Base-by-base conservation (phyloP, 2,888 invertebrate genomes). In the Dusona sp. region DNA sequence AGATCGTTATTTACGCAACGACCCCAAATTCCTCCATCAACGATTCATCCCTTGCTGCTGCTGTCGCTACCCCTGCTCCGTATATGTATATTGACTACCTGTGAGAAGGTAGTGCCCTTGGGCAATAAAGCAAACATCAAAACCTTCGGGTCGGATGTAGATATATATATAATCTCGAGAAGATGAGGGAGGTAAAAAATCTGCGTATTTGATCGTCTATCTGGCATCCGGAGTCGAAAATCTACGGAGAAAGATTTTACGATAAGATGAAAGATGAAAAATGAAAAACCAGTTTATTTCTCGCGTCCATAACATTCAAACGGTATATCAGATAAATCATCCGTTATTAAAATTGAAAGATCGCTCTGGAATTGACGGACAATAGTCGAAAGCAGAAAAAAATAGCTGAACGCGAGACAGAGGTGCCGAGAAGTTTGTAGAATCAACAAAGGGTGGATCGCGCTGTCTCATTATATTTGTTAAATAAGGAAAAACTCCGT, bases 381-480 rank as follows among this genome's bases (percentile, higher is more conserved):
- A 13, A 45, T 45, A 13, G 16, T 13, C 11, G 45, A 11, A 33
- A 16, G 33, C n/a, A n/a, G 65, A 72, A 74, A 61, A 81, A 82
- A 48, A 82, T 36, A 38, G 9, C 38, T 19, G 45, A 74, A 36
- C 51, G n/a, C 72, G 73, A 64, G 86, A 87, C 86, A 79, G 86
- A 78, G 84, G 84, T 79, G 86, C 38, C 29, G 70, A 36, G 51
- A 38, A 67, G 57, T 79, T 70, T 68, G 16, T 33, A 33, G 42
- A 77, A 42, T 64, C 65, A 77, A 48, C 57, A 33, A 22, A 65
- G 67, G 61, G 75, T 78, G 38, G 70, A 78, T 81, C 79, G 74
- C 79, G 87, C 88, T 73, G 82, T 86, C 87, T 89, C 86, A 88
- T 86, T 88, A 88, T 89, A 87, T 89, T 89, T 89, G 89, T 88